Evolutionary conservation across 2,113 vertebrate species (phyloP).

Genomic region (Pyxicephalus adspersus): DNA sequence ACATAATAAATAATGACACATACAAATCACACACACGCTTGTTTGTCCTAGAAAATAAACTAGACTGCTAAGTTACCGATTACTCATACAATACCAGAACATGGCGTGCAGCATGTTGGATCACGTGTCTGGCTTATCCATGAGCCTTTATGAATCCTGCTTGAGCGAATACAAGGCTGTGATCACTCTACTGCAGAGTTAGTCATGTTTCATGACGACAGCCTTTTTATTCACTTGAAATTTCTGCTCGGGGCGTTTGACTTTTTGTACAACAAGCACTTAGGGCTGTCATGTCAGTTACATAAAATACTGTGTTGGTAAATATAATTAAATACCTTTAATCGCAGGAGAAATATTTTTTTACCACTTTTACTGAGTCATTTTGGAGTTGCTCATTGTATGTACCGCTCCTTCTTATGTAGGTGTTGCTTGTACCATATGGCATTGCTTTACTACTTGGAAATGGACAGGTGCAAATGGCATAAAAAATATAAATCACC

Average conservation of each 20-base stretch:
- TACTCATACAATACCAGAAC: slow-evolving; percentile 1
- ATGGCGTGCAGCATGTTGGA: neutral
- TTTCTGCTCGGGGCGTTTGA: neutral
- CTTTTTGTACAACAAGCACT: neutral
- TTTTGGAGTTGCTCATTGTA: neutral
- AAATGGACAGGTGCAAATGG: neutral
- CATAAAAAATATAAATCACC: too few species aligned
- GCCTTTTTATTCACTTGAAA: neutral
- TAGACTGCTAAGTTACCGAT: slow-evolving; percentile 12
- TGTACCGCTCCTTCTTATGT: neutral
- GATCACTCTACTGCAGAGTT: neutral
- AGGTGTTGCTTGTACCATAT: neutral
- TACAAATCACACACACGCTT: neutral
- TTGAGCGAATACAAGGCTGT: neutral
- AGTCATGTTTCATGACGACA: neutral
- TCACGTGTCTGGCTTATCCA: neutral
- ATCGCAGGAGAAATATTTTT: slow-evolving; percentile 27
- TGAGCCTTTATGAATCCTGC: neutral
- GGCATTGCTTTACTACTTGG: neutral
- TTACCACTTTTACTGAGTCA: slow-evolving; percentile 21
- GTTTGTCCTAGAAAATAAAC: neutral
- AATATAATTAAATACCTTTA: slow-evolving; percentile 1
- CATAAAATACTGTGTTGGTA: neutral
- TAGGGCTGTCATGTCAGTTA: neutral
- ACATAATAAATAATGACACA: neutral